Conservation (phyloP, 1,140 invertebrate species). For the Platyura marginata region DNA sequence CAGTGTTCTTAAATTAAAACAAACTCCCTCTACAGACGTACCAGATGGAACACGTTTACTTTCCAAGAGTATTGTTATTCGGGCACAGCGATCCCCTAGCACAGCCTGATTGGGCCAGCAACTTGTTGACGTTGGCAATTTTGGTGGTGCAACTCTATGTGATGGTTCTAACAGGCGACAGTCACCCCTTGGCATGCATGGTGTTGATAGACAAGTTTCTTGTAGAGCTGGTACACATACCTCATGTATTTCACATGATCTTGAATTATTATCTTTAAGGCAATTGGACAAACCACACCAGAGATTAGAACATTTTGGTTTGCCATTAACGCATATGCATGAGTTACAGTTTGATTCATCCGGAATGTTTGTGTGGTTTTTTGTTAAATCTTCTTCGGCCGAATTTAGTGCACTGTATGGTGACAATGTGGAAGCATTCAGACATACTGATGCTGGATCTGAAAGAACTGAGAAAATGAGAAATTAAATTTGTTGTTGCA, state of each 20-base stretch:
- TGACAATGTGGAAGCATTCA: slow-evolving; percentile 13
- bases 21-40: slow-evolving; percentile 51
- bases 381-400: slow-evolving; percentile 13
- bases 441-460: slow-evolving; percentile 19
- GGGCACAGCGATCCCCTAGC: slow-evolving; percentile 50
- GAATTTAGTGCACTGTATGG: slow-evolving; percentile 17
- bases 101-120: slow-evolving; percentile 62
- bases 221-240: slow-evolving; percentile 51
- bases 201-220: slow-evolving; percentile 55
- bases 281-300: slow-evolving; percentile 74
- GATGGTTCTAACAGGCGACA: slow-evolving; percentile 56
- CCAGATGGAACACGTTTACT: slow-evolving; percentile 41
- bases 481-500: not conserved
- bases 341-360: slow-evolving; percentile 63
- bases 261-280: slow-evolving; percentile 34
- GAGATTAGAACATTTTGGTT: slow-evolving; percentile 61
- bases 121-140: slow-evolving; percentile 46
- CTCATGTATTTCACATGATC: slow-evolving; percentile 19
- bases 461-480: slow-evolving; percentile 13
- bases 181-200: slow-evolving; percentile 62
- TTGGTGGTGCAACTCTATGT: slow-evolving; percentile 52
- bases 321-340: slow-evolving; percentile 54
- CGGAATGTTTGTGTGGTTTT: not conserved
- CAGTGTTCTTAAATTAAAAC: slow-evolving; percentile 42
- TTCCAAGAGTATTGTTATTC: slow-evolving; percentile 51